Evolutionary conservation across 2,797 vertebrate species (phyloP).

Genomic region (Alectoris magna): DNA sequence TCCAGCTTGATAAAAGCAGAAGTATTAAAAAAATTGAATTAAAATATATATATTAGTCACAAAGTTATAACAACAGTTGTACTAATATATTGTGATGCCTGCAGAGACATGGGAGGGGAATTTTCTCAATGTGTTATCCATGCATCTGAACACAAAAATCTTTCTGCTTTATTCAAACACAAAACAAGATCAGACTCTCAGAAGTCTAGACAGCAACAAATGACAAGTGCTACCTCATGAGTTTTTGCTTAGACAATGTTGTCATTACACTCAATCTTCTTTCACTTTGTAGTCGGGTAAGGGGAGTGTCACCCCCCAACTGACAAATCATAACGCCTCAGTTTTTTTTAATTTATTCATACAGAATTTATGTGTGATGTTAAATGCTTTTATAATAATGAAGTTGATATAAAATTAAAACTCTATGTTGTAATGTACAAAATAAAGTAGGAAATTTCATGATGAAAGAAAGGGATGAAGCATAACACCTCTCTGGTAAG

Average conservation of each 20-base stretch:
- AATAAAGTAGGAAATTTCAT: not conserved
- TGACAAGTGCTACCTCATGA: not conserved
- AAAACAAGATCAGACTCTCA: not conserved
- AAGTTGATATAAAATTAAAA: not conserved
- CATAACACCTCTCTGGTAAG: not conserved
- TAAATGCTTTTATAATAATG: not conserved
- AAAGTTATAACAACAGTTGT: not conserved
- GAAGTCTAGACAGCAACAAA: not conserved
- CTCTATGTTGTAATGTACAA: not conserved
- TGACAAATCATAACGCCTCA: not conserved
- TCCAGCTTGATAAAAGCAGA: slow-evolving; percentile 84
- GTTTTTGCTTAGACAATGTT: not conserved
- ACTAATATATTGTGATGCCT: not conserved
- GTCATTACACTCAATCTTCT: not conserved
- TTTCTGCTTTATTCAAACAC: not conserved
- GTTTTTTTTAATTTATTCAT: not conserved
- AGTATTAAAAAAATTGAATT: not conserved
- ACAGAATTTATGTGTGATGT: not conserved
- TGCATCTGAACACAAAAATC: not conserved
- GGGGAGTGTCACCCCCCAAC: no score
- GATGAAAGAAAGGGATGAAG: not conserved
- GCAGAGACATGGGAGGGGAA: fast-evolving
- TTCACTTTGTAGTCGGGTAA: not conserved
- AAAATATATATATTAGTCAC: fast-evolving
- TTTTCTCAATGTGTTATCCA: not conserved